Evolutionary conservation across 2,113 vertebrate genomes (phyloP), one percentile per base, ranked within the genome.

Genomic region (Pagrus major): DNA sequence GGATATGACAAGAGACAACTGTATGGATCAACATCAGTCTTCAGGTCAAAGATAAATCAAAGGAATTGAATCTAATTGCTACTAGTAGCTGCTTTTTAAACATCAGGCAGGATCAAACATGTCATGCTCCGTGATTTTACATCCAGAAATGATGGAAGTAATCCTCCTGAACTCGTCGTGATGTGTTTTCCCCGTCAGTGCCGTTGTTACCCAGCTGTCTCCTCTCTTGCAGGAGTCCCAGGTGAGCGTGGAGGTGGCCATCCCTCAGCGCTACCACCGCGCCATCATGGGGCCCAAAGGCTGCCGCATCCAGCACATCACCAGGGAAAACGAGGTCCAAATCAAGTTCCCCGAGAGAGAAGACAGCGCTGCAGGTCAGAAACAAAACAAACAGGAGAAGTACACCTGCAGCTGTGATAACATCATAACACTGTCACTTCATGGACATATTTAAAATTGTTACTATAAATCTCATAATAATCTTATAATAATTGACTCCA

Each of bases 331-430:
- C 2, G 94, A 95, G 71, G 96, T 96, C 70, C 94, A 95, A 74
- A 94, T 96, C 85, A 96, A 95, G 91, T 96, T 96, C 86, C 96
- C 96, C 0, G 96, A 96, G 88, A 93, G 95, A 75, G 96, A 96
- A 2, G 96, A 96, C 80, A 61, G 80, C 39, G 60, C 84, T 46
- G 71, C 94, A 92, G 94, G 95, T 96, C 46, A 71, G 85, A 58
- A 61, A 42, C 65, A n/a, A 2, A 63, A 46, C 66, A 44, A 9
- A 27, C 37, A 3, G 15, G 47, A 44, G 1, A 15, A 14, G 9
- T 9, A 23, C 2, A 23, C 21, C 37, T 31, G 75, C 47, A 35
- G 54, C 39, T 67, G 12, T 70, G 3, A 35, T 0, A 4, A 21
- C 5, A 11, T 16, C 6, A 23, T 20, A 23, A 49, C 2, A n/a